Conservation (phyloP, 2,888 invertebrate genomes). For the Odontocerum albicorne region DNA sequence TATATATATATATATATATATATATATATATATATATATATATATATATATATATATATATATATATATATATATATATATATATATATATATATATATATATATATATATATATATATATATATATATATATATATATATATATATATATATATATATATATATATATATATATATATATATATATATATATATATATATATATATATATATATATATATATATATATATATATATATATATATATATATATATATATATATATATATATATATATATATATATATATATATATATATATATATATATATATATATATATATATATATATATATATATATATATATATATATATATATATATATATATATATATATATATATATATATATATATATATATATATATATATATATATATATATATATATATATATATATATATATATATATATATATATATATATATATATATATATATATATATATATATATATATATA, state of each 20-base stretch:
- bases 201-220: not conserved
- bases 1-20: not conserved
- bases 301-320: not conserved
- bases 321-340: not conserved
- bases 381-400: not conserved
- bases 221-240: not conserved
- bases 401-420: not conserved
- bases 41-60: not conserved
- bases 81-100: not conserved
- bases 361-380: not conserved
- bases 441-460: not conserved
- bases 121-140: not conserved
- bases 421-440: not conserved
- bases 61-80: not conserved
- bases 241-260: not conserved
- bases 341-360: not conserved
- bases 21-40: not conserved
- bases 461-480: not conserved
- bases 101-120: not conserved
- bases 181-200: not conserved
- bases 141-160: not conserved
- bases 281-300: not conserved
- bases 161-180: not conserved
- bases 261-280: not conserved
- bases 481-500: not conserved